Conservation (phyloP, 2,113 vertebrate genomes). For the Boleophthalmus pectinirostris region DNA sequence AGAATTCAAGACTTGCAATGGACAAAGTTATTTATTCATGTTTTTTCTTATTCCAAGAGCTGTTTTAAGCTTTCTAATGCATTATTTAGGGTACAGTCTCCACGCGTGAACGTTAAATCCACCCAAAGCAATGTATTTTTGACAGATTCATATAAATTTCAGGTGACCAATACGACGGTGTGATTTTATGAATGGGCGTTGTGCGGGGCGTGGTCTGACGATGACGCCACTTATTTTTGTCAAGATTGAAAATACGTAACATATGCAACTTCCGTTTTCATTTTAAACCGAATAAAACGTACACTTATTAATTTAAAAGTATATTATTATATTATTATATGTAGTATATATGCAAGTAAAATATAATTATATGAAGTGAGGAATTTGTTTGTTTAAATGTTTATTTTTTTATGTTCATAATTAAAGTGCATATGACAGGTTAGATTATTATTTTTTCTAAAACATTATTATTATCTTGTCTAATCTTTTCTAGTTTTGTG, state of each 20-base stretch:
- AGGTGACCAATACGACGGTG: slow-evolving; percentile 1
- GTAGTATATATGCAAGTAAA: not conserved
- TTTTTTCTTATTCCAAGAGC: not conserved
- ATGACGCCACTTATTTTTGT: not conserved
- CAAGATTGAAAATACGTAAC: not conserved
- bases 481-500: no score
- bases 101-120: not conserved
- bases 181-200: not conserved
- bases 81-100: not conserved
- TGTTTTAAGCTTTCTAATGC: not conserved
- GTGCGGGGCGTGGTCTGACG: slow-evolving; percentile 11
- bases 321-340: no score
- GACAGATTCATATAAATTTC: not conserved
- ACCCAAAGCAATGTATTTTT: not conserved
- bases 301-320: not conserved
- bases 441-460: no score
- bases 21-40: not conserved
- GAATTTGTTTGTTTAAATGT: not conserved
- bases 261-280: slow-evolving; percentile 1
- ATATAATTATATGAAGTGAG: not conserved
- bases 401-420: not conserved
- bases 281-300: slow-evolving; percentile 5
- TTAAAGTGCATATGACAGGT: not conserved
- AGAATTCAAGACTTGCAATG: not conserved
- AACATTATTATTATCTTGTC: no score